Evolutionary conservation across 2,797 vertebrate genomes (phyloP).

Genomic region (Knipowitschia caucasica): DNA sequence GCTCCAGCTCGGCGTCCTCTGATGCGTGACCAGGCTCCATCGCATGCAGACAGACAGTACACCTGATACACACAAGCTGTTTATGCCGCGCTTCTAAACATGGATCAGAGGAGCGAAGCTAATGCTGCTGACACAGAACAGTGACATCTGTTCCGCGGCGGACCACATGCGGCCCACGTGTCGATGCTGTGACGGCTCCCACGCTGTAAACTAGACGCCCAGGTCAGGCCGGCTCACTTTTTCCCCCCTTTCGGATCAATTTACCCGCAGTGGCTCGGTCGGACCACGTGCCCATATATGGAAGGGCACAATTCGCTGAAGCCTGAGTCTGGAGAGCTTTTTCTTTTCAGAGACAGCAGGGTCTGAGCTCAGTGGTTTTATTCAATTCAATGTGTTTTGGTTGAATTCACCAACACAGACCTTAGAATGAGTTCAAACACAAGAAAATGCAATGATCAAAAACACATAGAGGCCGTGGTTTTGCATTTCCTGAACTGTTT

Average conservation of each 20-base stretch:
- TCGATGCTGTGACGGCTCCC: slow-evolving; percentile 43
- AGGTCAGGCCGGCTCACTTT: slow-evolving; percentile 59
- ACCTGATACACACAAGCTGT: slow-evolving; percentile 7
- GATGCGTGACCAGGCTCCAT: not conserved
- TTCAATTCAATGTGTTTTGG: too few species aligned
- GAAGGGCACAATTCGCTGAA: slow-evolving; percentile 27
- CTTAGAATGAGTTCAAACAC: too few species aligned
- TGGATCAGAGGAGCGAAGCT: slow-evolving; percentile 9
- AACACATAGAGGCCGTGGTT: too few species aligned
- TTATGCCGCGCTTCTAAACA: slow-evolving; percentile 17
- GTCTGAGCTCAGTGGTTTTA: too few species aligned
- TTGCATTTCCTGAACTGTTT: too few species aligned
- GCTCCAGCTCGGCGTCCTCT: not conserved
- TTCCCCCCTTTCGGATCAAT: slow-evolving; percentile 61
- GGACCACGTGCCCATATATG: slow-evolving; percentile 20
- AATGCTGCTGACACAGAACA: slow-evolving; percentile 27
- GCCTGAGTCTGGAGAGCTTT: too few species aligned
- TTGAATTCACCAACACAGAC: too few species aligned
- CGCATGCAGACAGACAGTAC: not conserved
- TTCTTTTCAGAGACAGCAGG: too few species aligned
- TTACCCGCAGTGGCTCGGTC: slow-evolving; percentile 58
- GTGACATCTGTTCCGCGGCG: slow-evolving; percentile 30
- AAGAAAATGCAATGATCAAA: too few species aligned
- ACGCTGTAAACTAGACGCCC: slow-evolving; percentile 50
- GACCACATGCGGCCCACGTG: slow-evolving; percentile 50